phyloP scores from a whole-genome alignment of 1,140 invertebrate species.

The Medauroidea extradentata region DNA sequence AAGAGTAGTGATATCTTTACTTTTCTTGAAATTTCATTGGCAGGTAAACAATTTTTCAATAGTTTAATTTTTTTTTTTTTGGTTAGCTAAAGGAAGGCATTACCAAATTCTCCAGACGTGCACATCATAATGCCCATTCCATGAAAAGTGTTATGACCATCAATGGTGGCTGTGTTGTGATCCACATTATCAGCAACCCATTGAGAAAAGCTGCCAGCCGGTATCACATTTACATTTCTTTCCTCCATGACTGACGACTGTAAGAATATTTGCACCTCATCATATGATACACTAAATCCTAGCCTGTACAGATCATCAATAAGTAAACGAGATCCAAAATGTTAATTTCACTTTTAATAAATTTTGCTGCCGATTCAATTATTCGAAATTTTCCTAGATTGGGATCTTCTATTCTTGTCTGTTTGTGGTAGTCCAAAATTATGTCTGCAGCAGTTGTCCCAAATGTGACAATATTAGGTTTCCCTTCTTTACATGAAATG shows the following conservation, averaged over 20 bases:
- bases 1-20: neutral
- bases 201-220: conserved; percentile 27
- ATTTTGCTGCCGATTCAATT: too few relatives aligned
- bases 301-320: conserved; percentile 23
- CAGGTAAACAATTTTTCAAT: neutral
- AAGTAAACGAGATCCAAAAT: conserved; percentile 25
- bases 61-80: neutral
- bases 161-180: conserved; percentile 19
- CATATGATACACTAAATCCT: conserved; percentile 31
- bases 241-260: conserved; percentile 21
- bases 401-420: too few relatives aligned
- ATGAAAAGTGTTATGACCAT: conserved; percentile 40
- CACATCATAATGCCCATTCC: conserved; percentile 37
- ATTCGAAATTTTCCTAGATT: too few relatives aligned
- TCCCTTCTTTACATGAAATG: too few relatives aligned
- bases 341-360: too few relatives aligned
- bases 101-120: neutral
- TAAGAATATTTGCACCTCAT: conserved; percentile 27
- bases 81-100: neutral
- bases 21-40: neutral
- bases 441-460: too few relatives aligned
- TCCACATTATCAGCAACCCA: conserved; percentile 38
- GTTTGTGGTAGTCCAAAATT: too few relatives aligned
- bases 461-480: too few relatives aligned
- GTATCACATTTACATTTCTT: neutral